phyloP scores from a whole-genome alignment of 2,113 vertebrate genomes.

The Sturnira hondurensis region DNA sequence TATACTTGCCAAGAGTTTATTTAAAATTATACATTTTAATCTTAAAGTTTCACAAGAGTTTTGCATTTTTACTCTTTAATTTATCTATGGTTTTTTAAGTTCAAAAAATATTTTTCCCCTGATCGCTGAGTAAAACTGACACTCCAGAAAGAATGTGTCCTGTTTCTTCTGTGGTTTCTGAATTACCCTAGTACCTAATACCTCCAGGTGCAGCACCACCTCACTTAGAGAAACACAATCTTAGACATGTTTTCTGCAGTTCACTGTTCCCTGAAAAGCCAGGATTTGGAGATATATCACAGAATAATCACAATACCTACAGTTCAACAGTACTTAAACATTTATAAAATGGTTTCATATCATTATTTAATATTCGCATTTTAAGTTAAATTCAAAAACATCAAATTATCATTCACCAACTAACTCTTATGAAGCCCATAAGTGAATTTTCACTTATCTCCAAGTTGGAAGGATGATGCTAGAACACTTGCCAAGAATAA shows the following conservation, averaged over 20 bases:
- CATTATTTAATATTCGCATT: neutral
- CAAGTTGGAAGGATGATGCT: neutral
- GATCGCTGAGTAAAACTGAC: neutral
- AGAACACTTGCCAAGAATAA: neutral
- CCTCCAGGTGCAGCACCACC: neutral
- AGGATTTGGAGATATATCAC: neutral
- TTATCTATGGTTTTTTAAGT: neutral
- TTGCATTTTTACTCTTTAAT: conserved; percentile 11
- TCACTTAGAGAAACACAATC: neutral
- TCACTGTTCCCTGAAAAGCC: neutral
- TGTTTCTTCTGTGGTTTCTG: neutral
- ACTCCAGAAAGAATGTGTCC: neutral
- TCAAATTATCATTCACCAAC: neutral
- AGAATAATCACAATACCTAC: neutral
- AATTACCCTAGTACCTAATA: neutral
- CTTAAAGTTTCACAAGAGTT: neutral
- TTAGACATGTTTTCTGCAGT: neutral
- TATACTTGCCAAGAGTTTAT: neutral
- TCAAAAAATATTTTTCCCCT: neutral
- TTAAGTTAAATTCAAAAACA: neutral
- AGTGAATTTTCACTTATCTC: neutral
- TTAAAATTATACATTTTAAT: neutral
- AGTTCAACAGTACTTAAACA: neutral
- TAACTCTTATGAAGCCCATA: neutral
- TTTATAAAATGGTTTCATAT: neutral